These are phyloP conservation scores for Chrysogorgia sp. DNA, from an alignment of 92 coral and sea anemone species.

Conservation along the genomic window DNA sequence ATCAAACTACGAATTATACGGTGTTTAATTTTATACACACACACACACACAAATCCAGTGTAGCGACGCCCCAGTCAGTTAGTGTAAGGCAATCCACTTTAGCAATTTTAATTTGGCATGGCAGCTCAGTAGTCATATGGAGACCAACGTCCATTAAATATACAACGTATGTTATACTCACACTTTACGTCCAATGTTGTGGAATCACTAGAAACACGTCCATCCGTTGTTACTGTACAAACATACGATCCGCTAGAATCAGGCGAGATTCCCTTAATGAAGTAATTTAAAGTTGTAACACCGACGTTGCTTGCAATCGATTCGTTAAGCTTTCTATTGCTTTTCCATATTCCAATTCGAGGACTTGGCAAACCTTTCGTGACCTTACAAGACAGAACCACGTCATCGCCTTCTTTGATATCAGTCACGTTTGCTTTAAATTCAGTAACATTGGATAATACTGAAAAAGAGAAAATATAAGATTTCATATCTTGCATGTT, in stretches of 20 bases:
- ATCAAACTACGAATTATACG: too few relatives aligned
- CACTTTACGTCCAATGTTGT: slow-evolving; percentile 7
- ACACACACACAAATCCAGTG: too few relatives aligned
- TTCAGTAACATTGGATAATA: slow-evolving; percentile 25
- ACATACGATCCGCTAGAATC: background rate
- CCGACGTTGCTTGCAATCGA: background rate
- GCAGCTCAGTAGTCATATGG: background rate
- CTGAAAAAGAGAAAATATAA: slow-evolving; percentile 5
- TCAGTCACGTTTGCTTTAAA: slow-evolving; percentile 4
- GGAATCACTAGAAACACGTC: background rate
- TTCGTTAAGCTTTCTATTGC: background rate
- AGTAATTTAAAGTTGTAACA: slow-evolving; percentile 1
- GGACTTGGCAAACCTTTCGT: slow-evolving; percentile 26
- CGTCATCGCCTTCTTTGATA: slow-evolving; percentile 8
- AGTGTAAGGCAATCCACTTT: background rate
- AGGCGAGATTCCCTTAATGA: background rate
- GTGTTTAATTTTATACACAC: too few relatives aligned
- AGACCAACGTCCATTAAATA: too few relatives aligned
- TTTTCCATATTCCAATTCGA: background rate
- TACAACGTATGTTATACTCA: background rate
- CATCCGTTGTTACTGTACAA: slow-evolving; percentile 27
- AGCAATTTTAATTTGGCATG: background rate
- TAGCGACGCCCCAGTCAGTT: too few relatives aligned
- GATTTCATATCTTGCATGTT: too few relatives aligned
- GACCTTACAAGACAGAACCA: slow-evolving; percentile 24